A percentile compares a stretch with the other conserved stretches of the same genome.
phyloP scores from a whole-genome alignment of 1,140 invertebrate species.

The Archivesica marissinica region DNA sequence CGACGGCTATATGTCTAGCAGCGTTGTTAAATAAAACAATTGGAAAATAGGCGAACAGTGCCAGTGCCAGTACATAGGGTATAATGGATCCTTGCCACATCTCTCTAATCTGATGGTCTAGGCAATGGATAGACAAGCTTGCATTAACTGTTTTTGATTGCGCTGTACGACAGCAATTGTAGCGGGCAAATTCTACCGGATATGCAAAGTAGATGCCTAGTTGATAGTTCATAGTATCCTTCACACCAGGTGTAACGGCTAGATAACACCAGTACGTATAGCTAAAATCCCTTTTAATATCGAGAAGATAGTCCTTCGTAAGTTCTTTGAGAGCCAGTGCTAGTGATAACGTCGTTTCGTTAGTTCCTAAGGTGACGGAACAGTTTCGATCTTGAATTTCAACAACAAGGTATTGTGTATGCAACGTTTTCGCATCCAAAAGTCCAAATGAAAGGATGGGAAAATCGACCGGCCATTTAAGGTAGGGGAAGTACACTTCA shows the following conservation, averaged over 20 bases:
- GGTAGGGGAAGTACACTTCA: background rate
- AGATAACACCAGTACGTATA: conserved; percentile 50
- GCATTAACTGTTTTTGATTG: background rate
- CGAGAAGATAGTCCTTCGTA: conserved; percentile 11
- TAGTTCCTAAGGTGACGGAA: conserved; percentile 7
- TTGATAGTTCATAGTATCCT: conserved; percentile 23
- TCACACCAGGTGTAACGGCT: conserved; percentile 30
- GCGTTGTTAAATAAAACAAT: background rate
- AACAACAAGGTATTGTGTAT: background rate
- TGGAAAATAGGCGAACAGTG: conserved; percentile 41
- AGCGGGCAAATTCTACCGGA: conserved; percentile 11
- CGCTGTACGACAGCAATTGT: conserved; percentile 37
- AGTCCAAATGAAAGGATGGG: conserved; percentile 50
- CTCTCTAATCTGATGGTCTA: background rate
- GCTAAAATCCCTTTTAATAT: background rate
- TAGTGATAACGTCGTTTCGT: background rate
- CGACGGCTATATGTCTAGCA: background rate
- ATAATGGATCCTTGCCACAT: background rate
- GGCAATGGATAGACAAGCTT: background rate
- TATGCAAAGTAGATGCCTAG: conserved; percentile 29
- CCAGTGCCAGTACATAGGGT: conserved; percentile 30
- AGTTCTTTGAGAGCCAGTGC: conserved; percentile 16
- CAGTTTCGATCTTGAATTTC: conserved; percentile 2
- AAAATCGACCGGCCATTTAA: conserved; percentile 54
- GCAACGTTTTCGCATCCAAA: conserved; percentile 33